Evolutionary conservation across 92 coral and sea anemone genomes (phyloP).

Genomic region (Blastomussa wellsi): DNA sequence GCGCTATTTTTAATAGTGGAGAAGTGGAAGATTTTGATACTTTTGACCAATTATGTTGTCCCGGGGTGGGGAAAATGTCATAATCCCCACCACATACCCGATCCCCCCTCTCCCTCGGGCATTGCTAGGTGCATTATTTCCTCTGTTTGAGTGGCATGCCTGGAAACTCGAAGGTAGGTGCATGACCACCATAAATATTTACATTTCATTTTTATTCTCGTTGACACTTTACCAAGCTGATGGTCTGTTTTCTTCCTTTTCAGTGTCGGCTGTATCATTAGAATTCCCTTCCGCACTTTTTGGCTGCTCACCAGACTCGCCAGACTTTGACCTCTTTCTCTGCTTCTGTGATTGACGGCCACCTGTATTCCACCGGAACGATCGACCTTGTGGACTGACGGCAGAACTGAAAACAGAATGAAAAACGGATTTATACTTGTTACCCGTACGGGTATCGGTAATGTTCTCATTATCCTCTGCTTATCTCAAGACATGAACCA

Average conservation of each 20-base stretch:
- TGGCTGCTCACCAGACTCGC: constrained; percentile 19
- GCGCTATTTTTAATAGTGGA: no score
- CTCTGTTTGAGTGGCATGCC: no score
- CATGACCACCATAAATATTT: no score
- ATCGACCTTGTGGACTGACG: constrained; percentile 11
- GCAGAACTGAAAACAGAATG: background rate
- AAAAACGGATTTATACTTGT: background rate
- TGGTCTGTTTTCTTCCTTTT: background rate
- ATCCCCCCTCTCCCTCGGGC: no score
- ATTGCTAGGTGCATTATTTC: no score
- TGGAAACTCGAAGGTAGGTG: no score
- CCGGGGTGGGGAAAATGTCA: no score
- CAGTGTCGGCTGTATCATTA: background rate
- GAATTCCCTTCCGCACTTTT: constrained; percentile 15
- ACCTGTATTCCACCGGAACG: constrained; percentile 53
- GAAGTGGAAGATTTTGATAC: no score
- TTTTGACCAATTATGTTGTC: no score
- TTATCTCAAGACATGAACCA: background rate
- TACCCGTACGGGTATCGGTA: no score
- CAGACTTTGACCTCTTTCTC: constrained; percentile 66
- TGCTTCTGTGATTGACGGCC: constrained; percentile 77
- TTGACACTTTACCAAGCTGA: background rate
- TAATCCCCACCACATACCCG: no score
- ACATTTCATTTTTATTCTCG: background rate
- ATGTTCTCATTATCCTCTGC: background rate